These are phyloP conservation scores for Theretra japonica DNA, from an alignment of 2,888 invertebrate species.

Conservation along the genomic window DNA sequence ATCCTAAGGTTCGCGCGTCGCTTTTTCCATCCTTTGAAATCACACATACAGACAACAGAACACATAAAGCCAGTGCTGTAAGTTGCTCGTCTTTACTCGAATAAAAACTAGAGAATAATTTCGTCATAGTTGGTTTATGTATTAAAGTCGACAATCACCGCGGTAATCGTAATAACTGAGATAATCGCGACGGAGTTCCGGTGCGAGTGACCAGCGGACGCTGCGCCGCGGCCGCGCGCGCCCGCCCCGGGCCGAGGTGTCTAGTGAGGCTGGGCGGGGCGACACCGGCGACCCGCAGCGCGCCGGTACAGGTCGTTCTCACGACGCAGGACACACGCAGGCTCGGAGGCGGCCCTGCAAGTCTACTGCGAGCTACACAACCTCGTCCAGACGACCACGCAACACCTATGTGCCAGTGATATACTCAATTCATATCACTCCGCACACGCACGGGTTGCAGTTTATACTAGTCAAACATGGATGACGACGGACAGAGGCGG, in stretches of 20 bases:
- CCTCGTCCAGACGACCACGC: no score
- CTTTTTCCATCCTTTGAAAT: no score
- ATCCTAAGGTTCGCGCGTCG: no score
- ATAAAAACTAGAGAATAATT: background rate
- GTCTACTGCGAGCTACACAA: no score
- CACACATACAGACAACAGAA: no score
- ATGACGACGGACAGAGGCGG: no score
- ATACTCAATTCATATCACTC: no score
- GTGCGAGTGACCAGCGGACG: background rate
- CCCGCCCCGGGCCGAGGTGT: background rate
- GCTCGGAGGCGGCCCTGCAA: conserved; percentile 28
- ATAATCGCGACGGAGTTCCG: conserved; percentile 24
- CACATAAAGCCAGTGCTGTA: no score
- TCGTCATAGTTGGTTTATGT: conserved; percentile 18
- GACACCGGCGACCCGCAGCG: conserved; percentile 27
- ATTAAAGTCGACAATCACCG: conserved; percentile 29
- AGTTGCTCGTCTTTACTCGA: background rate
- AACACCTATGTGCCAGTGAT: no score
- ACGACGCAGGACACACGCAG: conserved; percentile 17
- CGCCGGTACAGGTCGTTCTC: background rate
- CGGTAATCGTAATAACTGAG: conserved; percentile 30
- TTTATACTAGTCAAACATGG: no score
- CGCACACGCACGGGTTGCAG: no score
- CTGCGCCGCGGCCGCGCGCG: no score
- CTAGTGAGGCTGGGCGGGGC: background rate